These are phyloP conservation scores for Telenomus remus DNA, from an alignment of 1,140 invertebrate genomes.

Conservation along the genomic window DNA sequence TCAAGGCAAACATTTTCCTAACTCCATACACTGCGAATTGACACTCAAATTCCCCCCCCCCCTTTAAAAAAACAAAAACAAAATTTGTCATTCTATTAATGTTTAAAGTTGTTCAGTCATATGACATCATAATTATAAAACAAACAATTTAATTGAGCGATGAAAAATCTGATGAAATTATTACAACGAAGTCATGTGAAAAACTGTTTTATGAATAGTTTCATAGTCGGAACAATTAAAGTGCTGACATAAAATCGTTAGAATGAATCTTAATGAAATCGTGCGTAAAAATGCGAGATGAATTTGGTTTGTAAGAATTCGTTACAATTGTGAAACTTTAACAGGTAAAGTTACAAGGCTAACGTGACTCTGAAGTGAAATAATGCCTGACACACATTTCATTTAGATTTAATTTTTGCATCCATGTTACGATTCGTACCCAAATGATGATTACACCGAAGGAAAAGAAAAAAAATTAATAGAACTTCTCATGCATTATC, in stretches of 20 bases:
- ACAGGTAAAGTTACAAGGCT: constrained; percentile 14
- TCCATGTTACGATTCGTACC: constrained; percentile 30
- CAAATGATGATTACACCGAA: constrained; percentile 32
- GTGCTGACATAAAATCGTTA: not conserved
- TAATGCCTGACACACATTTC: constrained; percentile 41
- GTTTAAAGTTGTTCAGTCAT: too few relatives aligned
- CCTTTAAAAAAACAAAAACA: too few relatives aligned
- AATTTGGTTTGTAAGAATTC: constrained; percentile 12
- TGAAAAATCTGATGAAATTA: too few relatives aligned
- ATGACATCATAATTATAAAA: too few relatives aligned
- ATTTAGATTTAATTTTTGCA: constrained; percentile 32
- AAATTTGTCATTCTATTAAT: too few relatives aligned
- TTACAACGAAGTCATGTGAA: too few relatives aligned
- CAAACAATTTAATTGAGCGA: too few relatives aligned
- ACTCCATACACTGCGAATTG: too few relatives aligned
- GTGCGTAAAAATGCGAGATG: not conserved
- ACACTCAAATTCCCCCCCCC: too few relatives aligned
- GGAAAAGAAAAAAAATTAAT: constrained; percentile 29
- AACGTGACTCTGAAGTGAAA: constrained; percentile 24
- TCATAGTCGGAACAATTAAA: too few relatives aligned
- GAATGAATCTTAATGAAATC: not conserved
- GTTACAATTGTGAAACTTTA: constrained; percentile 22
- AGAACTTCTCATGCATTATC: constrained; percentile 41
- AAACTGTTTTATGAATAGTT: too few relatives aligned
- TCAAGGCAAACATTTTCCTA: too few relatives aligned